Base-by-base conservation (phyloP, 2,113 vertebrate species). In the Sylvietta virens region DNA sequence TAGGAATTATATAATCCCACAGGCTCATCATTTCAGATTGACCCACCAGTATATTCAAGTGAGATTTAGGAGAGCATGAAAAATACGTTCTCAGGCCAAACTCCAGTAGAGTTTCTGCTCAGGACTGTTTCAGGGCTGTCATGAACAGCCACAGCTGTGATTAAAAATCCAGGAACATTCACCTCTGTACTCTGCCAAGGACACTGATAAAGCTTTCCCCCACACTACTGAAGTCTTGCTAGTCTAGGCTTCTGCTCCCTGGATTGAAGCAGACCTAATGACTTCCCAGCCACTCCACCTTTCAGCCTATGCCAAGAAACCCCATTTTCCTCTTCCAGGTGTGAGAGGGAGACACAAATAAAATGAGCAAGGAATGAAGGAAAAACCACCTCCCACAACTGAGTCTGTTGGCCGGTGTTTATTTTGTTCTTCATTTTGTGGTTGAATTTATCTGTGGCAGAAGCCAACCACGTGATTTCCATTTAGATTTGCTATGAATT, bases 341-440 rank as follows among this genome's bases (percentile, higher is more conserved):
- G 28, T 19, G 37, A 53, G 40, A 57, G 26, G 21, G n/a, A 81
- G 28, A 26, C 15, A 66, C 2, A 67, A 81, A 69, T 27, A 33
- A 66, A 92, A 65, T 9, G 35, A 81, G 13, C 17, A 54, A 88
- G 37, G 10, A 50, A 10, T 4, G 4, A 64, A 13, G 28, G 56
- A 31, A 6, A 74, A 79, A 30, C 14, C 3, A 7, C 14, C 37
- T 65, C 72, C 44, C 26, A 45, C 45, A 44, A 16, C 4, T 17
- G 51, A 39, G 28, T 58, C 4, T 3, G 8, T 35, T 37, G 45
- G 31, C 22, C 0, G 0, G 15, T 56, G 21, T 39, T 81, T 31
- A 28, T 70, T 70, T 58, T 65, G 35, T n/a, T 60, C 18, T 69
- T 80, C 0, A 28, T 69, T 85, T 73, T 65, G 20, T 15, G 13